Evolutionary conservation across 2,797 vertebrate genomes (phyloP).

Genomic region (Enteromius viviparus): DNA sequence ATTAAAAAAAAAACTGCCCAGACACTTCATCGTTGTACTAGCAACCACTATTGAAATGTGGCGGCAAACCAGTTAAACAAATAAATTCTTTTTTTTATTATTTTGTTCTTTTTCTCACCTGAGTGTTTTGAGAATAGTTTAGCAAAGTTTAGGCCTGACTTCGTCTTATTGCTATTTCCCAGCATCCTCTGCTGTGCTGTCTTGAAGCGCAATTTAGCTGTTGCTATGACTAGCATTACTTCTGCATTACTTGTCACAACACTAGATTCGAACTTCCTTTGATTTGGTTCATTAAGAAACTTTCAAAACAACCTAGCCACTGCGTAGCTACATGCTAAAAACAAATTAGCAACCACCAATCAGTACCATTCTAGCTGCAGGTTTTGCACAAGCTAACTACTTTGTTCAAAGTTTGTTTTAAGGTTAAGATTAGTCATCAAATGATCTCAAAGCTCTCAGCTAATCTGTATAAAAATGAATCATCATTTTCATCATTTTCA

Average conservation of each 20-base stretch:
- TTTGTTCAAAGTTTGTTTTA: neutral
- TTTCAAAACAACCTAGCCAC: neutral
- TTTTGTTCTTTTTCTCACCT: neutral
- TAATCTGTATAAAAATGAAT: neutral
- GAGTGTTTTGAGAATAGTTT: neutral
- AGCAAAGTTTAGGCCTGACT: neutral
- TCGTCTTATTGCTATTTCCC: neutral
- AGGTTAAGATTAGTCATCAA: neutral
- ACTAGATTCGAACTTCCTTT: neutral
- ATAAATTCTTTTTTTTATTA: neutral
- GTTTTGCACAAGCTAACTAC: neutral
- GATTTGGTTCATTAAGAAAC: neutral
- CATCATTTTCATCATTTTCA: neutral
- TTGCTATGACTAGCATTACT: neutral
- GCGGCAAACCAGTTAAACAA: neutral
- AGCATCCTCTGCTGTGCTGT: neutral
- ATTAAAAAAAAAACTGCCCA: neutral
- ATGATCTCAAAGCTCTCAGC: neutral
- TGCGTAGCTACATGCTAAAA: neutral
- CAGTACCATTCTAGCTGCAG: neutral
- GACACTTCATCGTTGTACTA: neutral
- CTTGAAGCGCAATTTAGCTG: neutral
- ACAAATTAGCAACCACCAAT: neutral
- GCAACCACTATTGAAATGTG: neutral
- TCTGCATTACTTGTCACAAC: neutral